A percentile compares a stretch with the other conserved stretches of the same genome.
phyloP scores from a whole-genome alignment of 2,797 vertebrate genomes.

The Calcarius lapponicus region DNA sequence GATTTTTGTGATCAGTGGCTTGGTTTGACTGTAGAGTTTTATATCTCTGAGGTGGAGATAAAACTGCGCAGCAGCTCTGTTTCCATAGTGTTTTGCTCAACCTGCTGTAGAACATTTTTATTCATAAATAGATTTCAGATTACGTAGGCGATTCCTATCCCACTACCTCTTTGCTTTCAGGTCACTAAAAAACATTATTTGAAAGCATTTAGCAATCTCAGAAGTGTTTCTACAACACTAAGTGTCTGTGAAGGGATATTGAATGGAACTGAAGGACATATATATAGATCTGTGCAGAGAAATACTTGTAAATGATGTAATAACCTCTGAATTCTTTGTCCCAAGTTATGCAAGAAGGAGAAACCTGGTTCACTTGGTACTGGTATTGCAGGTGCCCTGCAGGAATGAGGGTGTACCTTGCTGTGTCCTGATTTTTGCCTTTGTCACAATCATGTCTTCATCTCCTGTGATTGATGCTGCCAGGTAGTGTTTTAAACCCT shows the following conservation, averaged over 20 bases:
- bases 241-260: not conserved
- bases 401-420: fast-evolving
- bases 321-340: not conserved
- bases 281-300: not conserved
- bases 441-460: not conserved
- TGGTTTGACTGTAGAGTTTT: not conserved
- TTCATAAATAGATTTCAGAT: not conserved
- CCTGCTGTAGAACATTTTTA: not conserved
- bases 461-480: not conserved
- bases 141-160: not conserved
- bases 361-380: not conserved
- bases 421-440: not conserved
- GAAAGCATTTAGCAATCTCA: not conserved
- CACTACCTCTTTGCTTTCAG: not conserved
- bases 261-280: not conserved
- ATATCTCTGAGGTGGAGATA: not conserved
- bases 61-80: not conserved
- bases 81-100: fast-evolving
- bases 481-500: not conserved
- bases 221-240: not conserved
- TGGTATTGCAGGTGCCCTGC: not conserved
- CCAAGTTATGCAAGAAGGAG: not conserved
- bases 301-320: not conserved
- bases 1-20: not conserved
- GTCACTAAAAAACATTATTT: not conserved